These are phyloP conservation scores for Gasteruption jaculator DNA, from an alignment of 2,888 invertebrate species.

Conservation along the genomic window DNA sequence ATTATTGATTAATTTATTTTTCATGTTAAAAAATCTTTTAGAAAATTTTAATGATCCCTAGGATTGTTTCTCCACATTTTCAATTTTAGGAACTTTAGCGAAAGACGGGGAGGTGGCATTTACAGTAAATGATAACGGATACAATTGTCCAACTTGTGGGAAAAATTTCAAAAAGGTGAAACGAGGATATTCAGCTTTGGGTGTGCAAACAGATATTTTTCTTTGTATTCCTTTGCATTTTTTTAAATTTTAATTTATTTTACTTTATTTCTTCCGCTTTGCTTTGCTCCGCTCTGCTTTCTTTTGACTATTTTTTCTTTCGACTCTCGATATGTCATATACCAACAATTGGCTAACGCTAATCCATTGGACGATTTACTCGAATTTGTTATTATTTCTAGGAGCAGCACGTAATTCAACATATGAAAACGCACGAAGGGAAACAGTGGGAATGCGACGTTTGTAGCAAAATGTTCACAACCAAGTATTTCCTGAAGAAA, in stretches of 20 bases:
- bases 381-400: slow-evolving; percentile 28
- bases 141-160: slow-evolving; percentile 48
- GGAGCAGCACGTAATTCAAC: slow-evolving; percentile 53
- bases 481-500: slow-evolving; percentile 85
- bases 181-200: background rate
- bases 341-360: background rate
- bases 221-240: background rate
- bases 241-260: background rate
- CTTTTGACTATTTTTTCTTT: background rate
- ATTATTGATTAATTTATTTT: slow-evolving; percentile 1
- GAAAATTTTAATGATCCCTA: no score
- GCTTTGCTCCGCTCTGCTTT: background rate
- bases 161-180: slow-evolving; percentile 50
- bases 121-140: slow-evolving; percentile 36
- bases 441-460: slow-evolving; percentile 86
- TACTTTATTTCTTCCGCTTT: background rate
- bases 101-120: slow-evolving; percentile 30
- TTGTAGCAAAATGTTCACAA: slow-evolving; percentile 80
- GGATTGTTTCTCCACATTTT: no score
- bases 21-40: no score
- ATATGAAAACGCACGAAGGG: slow-evolving; percentile 57
- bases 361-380: background rate
- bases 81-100: slow-evolving; percentile 29
- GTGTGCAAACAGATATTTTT: slow-evolving; percentile 8
- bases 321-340: background rate